These are phyloP conservation scores for Oreochromis mossambicus DNA, from an alignment of 2,797 vertebrate genomes.

Conservation along the genomic window DNA sequence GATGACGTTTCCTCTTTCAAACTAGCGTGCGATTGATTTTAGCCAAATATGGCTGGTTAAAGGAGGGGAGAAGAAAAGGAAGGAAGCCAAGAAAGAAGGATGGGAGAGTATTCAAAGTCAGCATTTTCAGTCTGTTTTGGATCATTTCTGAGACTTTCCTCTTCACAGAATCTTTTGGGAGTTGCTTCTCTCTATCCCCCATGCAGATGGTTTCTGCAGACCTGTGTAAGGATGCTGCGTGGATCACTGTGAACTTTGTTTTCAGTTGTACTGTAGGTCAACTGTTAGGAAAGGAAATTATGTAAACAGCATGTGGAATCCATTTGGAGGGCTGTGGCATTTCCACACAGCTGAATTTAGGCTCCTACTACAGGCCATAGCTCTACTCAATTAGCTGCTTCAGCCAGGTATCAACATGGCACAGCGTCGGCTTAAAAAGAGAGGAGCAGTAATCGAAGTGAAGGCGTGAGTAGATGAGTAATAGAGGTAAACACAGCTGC, in stretches of 20 bases:
- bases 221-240: slow-evolving; percentile 33
- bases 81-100: slow-evolving; percentile 29
- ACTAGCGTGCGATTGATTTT: not conserved
- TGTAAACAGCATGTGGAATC: slow-evolving; percentile 76
- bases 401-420: slow-evolving; percentile 39
- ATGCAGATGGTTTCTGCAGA: slow-evolving; percentile 51
- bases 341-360: slow-evolving; percentile 36
- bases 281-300: slow-evolving; percentile 59
- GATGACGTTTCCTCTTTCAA: slow-evolving; percentile 27
- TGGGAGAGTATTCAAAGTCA: slow-evolving; percentile 19
- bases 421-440: slow-evolving; percentile 26
- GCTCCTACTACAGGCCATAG: slow-evolving; percentile 29
- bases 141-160: slow-evolving; percentile 21
- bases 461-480: slow-evolving; percentile 62
- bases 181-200: not conserved
- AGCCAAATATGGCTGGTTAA: slow-evolving; percentile 43
- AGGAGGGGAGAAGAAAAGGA: slow-evolving; percentile 19
- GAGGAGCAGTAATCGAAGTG: slow-evolving; percentile 38
- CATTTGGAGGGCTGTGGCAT: slow-evolving; percentile 62
- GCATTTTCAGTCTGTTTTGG: slow-evolving; percentile 19
- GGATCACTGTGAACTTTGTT: slow-evolving; percentile 58
- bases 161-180: slow-evolving; percentile 16
- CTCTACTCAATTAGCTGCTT: slow-evolving; percentile 42
- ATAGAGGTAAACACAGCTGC: slow-evolving; percentile 75
- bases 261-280: slow-evolving; percentile 65